phyloP scores from a whole-genome alignment of 2,113 vertebrate genomes.

The Pheucticus melanocephalus region DNA sequence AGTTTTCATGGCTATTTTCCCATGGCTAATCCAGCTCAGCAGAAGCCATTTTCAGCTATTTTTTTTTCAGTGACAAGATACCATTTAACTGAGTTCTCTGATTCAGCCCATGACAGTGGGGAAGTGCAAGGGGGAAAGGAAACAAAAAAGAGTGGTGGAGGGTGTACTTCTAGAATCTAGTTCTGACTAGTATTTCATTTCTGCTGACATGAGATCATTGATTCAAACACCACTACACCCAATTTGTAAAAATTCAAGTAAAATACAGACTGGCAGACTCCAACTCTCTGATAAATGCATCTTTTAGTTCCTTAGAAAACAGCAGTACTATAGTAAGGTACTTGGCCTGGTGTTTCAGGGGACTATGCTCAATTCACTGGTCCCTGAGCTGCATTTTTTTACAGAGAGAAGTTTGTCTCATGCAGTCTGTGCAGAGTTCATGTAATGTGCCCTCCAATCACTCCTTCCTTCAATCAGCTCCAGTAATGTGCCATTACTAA shows the following conservation, averaged over 20 bases:
- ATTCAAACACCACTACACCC: background rate
- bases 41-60: background rate
- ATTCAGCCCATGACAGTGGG: background rate
- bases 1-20: background rate
- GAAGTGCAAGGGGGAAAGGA: background rate
- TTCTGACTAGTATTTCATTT: background rate
- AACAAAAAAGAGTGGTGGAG: background rate
- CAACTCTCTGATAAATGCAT: background rate
- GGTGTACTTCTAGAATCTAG: background rate
- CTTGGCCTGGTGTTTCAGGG: background rate
- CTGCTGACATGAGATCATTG: background rate
- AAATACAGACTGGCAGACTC: background rate
- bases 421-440: background rate
- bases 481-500: slow-evolving; percentile 1
- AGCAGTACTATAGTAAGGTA: background rate
- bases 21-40: background rate
- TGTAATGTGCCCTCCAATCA: background rate
- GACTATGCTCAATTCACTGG: background rate
- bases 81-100: background rate
- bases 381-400: background rate
- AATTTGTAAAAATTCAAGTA: background rate
- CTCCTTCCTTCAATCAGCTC: slow-evolving; percentile 3
- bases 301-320: background rate
- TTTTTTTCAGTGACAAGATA: background rate
- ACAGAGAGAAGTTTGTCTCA: background rate